Base-by-base conservation (phyloP, 2,888 invertebrate genomes). In the Hedychridium roseum region DNA sequence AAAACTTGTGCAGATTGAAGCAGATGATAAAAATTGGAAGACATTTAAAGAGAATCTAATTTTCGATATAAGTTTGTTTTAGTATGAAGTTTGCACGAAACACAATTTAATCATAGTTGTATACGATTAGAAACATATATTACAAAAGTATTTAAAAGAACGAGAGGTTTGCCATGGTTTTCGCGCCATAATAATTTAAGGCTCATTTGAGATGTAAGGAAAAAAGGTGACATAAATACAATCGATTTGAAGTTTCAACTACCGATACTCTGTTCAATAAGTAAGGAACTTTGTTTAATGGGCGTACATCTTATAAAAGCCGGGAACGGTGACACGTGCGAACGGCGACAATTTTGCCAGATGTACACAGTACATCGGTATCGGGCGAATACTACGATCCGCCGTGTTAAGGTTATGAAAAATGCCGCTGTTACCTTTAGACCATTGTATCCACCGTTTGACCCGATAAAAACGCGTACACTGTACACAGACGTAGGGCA, bases 391-490 rank as follows among this genome's bases (percentile, higher is more conserved):
- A 14, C 31, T 4, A 31, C 9, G 23, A 31, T n/a, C n/a, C 45
- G 11, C 21, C 35, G 36, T 14, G 30, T 17, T 32, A 30, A 62
- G 62, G 62, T 62, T 62, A 62, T 48, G 35, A 54, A 48, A 48
- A 49, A 57, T 43, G 53, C 62, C 54, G 62, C 58, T 45, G 45
- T 26, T 42, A 46, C 18, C 18, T 35, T 48, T 50, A 38, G 27
- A 42, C 15, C 43, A 46, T 52, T 28, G 26, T 48, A 20, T 31
- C 28, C 17, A 27, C 15, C 34, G 23, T 11, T 23, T 38, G 32
- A 44, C 5, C 18, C 17, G 6, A 26, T 34, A 20, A 16, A 17
- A 27, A 30, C 20, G 31, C 26, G 16, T n/a, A n/a, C n/a, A n/a
- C n/a, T n/a, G n/a, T n/a, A n/a, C n/a, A n/a, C n/a, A n/a, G n/a